Evolutionary conservation across 2,113 vertebrate species (phyloP).

Genomic region (Amia ocellicauda): DNA sequence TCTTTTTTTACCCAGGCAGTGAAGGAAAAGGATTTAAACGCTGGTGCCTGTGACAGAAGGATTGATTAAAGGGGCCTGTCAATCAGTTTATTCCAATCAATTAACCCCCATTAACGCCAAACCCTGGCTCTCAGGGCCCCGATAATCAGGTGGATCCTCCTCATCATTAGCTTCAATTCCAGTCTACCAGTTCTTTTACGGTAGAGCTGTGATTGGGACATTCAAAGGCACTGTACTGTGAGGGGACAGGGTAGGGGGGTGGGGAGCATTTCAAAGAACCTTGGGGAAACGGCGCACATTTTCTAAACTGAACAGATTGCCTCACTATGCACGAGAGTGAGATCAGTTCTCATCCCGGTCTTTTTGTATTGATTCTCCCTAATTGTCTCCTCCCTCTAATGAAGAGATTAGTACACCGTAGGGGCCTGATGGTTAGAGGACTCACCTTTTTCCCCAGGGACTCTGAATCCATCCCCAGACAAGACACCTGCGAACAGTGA

Average conservation of each 20-base stretch:
- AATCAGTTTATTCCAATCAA: slow-evolving; percentile 50
- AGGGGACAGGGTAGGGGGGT: not conserved
- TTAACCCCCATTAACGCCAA: slow-evolving; percentile 34
- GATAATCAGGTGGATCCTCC: slow-evolving; percentile 38
- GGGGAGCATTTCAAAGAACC: no score
- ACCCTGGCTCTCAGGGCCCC: slow-evolving; percentile 22
- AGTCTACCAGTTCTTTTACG: slow-evolving; percentile 20
- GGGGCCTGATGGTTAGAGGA: not conserved
- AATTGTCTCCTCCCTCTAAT: slow-evolving; percentile 3
- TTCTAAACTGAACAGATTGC: no score
- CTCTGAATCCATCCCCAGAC: no score
- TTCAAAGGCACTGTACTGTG: slow-evolving; percentile 23
- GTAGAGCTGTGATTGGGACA: slow-evolving; percentile 24
- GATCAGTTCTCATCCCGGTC: no score
- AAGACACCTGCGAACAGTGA: no score
- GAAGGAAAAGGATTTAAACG: slow-evolving; percentile 37
- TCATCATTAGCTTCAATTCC: slow-evolving; percentile 46
- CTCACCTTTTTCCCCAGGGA: not conserved
- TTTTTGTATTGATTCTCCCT: not conserved
- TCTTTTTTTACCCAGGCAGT: slow-evolving; percentile 28
- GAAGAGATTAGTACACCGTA: not conserved
- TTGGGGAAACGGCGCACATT: no score
- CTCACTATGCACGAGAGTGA: no score
- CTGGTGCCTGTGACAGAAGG: slow-evolving; percentile 27
- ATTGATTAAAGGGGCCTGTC: slow-evolving; percentile 45